Evolutionary conservation across 2,888 invertebrate genomes (phyloP).

Genomic region (Drosophila macrospina): DNA sequence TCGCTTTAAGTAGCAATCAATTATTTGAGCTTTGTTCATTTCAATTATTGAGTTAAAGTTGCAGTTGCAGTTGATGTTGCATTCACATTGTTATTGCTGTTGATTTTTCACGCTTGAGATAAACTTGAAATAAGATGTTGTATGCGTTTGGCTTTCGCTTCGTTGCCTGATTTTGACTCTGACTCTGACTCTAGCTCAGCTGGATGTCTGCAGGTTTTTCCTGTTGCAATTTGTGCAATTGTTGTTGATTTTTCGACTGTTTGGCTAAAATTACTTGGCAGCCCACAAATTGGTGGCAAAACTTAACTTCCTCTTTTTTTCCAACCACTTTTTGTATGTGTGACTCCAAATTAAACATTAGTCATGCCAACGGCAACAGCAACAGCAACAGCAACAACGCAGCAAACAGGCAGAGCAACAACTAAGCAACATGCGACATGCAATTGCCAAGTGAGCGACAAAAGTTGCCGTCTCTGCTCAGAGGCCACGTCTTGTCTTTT

Average conservation of each 20-base stretch:
- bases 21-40: conserved; percentile 23
- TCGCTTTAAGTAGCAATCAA: conserved; percentile 19
- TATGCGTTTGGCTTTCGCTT: conserved; percentile 62
- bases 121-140: conserved; percentile 60
- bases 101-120: conserved; percentile 66
- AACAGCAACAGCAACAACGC: conserved; percentile 1
- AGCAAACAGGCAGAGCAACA: conserved; percentile 12
- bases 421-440: conserved; percentile 56
- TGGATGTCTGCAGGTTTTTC: conserved; percentile 61
- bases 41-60: conserved; percentile 27
- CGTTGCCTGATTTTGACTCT: conserved; percentile 28
- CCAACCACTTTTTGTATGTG: conserved; percentile 16
- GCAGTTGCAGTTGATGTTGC: conserved; percentile 12
- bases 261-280: conserved; percentile 47
- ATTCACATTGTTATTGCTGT: conserved; percentile 11
- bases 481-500: conserved; percentile 59
- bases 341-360: conserved; percentile 58
- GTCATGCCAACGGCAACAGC: conserved; percentile 50
- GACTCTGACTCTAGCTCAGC: conserved; percentile 6
- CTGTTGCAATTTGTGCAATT: conserved; percentile 72
- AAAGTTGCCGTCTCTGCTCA: conserved; percentile 50
- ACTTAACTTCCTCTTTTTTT: conserved; percentile 61
- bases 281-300: conserved; percentile 63
- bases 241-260: conserved; percentile 63
- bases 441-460: conserved; percentile 69